phyloP scores from a whole-genome alignment of 2,888 invertebrate species.

The Achlya flavicornis region DNA sequence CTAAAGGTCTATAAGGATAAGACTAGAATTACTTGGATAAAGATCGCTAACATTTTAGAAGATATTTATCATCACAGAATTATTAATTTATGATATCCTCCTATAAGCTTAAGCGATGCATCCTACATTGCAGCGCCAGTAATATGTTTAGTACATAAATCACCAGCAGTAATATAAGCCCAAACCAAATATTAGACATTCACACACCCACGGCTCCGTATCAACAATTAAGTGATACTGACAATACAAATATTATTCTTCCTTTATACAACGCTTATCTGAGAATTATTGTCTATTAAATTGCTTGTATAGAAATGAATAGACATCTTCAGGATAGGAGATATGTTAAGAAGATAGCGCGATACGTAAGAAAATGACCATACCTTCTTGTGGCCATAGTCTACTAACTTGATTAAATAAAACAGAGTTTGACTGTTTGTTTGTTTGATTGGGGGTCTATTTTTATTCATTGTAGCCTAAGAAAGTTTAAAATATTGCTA shows the following conservation, averaged over 20 bases:
- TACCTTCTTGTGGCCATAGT: no score
- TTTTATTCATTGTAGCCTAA: no score
- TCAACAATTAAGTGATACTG: conserved; percentile 23
- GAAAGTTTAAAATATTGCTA: no score
- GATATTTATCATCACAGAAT: no score
- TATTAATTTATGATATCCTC: no score
- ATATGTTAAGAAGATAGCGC: no score
- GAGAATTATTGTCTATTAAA: conserved; percentile 21
- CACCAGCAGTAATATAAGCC: conserved; percentile 22
- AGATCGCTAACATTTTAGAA: no score
- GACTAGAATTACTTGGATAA: neutral
- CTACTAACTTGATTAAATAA: no score
- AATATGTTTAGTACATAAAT: neutral
- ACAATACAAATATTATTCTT: conserved; percentile 29
- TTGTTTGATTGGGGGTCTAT: no score
- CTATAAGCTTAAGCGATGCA: neutral
- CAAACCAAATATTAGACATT: conserved; percentile 24
- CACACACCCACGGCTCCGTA: conserved; percentile 17
- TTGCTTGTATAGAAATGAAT: conserved; percentile 35
- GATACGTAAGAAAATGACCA: no score
- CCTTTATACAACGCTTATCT: conserved; percentile 22
- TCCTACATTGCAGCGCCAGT: neutral
- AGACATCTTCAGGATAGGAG: conserved; percentile 20
- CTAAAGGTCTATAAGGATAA: no score
- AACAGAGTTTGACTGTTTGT: no score